A percentile compares a stretch with the other conserved stretches of the same genome.
Evolutionary conservation across 2,888 invertebrate genomes (phyloP).

Genomic region (Meta bourneti): DNA sequence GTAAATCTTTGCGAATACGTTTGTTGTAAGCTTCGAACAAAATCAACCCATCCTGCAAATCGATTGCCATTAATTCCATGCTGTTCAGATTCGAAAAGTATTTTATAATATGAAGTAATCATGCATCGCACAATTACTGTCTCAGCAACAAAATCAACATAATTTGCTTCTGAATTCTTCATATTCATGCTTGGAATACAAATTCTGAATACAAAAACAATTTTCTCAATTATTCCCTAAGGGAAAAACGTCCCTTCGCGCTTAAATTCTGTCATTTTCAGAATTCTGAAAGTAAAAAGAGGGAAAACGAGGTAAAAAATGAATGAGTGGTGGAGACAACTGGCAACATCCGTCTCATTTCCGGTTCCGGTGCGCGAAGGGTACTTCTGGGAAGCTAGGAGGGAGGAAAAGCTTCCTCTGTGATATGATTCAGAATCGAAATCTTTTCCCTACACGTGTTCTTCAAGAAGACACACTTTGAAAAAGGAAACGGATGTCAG

Average conservation of each 20-base stretch:
- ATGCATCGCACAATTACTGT: not conserved
- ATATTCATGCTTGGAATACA: not conserved
- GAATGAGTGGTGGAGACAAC: conserved; percentile 19
- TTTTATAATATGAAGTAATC: not conserved
- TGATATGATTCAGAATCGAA: conserved; percentile 43
- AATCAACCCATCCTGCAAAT: too few relatives aligned
- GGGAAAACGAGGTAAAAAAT: not conserved
- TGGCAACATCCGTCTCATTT: conserved; percentile 18
- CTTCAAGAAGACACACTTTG: conserved; percentile 29
- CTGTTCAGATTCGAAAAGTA: not conserved
- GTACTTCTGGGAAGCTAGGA: conserved; percentile 40
- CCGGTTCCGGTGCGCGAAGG: conserved; percentile 42
- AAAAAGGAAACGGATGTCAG: conserved; percentile 56
- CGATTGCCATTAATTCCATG: too few relatives aligned
- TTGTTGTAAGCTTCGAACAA: too few relatives aligned
- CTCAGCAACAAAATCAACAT: not conserved
- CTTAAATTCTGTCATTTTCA: too few relatives aligned
- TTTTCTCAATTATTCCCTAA: not conserved
- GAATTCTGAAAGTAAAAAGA: not conserved
- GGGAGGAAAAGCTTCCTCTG: conserved; percentile 37
- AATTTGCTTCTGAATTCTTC: not conserved
- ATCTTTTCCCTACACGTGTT: conserved; percentile 48
- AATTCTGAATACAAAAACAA: not conserved
- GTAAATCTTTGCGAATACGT: too few relatives aligned
- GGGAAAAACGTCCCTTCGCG: not conserved